A percentile compares a stretch with the other conserved stretches of the same genome.
Conservation (phyloP, 2,888 invertebrate species). For the Euzophera pinguis region DNA sequence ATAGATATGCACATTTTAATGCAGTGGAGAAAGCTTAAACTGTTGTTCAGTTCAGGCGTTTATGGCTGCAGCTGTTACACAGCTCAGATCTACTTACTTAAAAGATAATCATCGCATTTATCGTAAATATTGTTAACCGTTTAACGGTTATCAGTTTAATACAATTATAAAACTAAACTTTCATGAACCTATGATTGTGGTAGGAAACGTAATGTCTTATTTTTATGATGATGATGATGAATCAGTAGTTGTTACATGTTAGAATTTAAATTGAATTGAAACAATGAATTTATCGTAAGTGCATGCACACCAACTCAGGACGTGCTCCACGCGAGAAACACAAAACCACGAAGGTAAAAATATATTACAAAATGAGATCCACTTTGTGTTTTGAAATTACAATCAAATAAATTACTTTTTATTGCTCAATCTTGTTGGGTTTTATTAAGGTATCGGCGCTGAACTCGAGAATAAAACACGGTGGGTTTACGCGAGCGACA, state of each 20-base stretch:
- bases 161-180: slow-evolving; percentile 14
- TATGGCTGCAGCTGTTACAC: slow-evolving; percentile 1
- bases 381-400: slow-evolving; percentile 80
- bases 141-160: neutral
- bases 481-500: slow-evolving; percentile 72
- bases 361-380: slow-evolving; percentile 77
- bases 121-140: slow-evolving; percentile 12
- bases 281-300: slow-evolving; percentile 53
- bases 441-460: slow-evolving; percentile 79
- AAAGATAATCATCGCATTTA: slow-evolving; percentile 3
- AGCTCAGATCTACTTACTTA: slow-evolving; percentile 10
- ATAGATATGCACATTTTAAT: slow-evolving; percentile 59
- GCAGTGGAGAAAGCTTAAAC: slow-evolving; percentile 35
- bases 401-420: slow-evolving; percentile 80
- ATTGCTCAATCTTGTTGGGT: slow-evolving; percentile 79
- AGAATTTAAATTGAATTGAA: slow-evolving; percentile 58
- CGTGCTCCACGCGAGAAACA: slow-evolving; percentile 66
- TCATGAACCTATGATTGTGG: slow-evolving; percentile 34
- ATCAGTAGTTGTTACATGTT: slow-evolving; percentile 37
- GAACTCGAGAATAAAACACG: slow-evolving; percentile 74
- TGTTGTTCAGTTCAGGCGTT: slow-evolving; percentile 20
- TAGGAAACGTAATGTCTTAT: slow-evolving; percentile 55
- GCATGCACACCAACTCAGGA: slow-evolving; percentile 53
- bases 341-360: slow-evolving; percentile 78
- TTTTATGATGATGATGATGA: slow-evolving; percentile 40